Evolutionary conservation across 2,888 invertebrate species (phyloP).

Genomic region (Ganaspis brasiliensis): DNA sequence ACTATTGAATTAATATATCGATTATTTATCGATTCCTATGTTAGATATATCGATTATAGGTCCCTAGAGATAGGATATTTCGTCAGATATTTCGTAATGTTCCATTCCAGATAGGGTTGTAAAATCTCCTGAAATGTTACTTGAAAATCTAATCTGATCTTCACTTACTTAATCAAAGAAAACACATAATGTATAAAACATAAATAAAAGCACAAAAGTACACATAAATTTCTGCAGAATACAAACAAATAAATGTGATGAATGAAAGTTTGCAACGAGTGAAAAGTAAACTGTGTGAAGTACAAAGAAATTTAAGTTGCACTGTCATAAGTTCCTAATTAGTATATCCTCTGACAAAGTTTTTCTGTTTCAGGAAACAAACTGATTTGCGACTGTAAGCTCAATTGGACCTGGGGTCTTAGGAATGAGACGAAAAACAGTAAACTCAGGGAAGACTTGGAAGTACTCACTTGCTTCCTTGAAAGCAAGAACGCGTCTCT

Average conservation of each 20-base stretch:
- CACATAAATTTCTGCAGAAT: not conserved
- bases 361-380: conserved; percentile 86
- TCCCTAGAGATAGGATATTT: no score
- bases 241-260: no score
- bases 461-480: conserved; percentile 87
- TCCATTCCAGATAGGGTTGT: no score
- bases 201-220: not conserved
- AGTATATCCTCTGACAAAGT: conserved; percentile 16
- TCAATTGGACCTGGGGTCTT: conserved; percentile 90
- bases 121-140: no score
- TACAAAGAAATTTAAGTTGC: not conserved
- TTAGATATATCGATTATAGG: no score
- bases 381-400: conserved; percentile 91
- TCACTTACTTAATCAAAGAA: no score
- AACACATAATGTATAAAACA: no score
- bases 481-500: conserved; percentile 79
- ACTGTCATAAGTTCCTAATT: not conserved
- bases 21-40: no score
- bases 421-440: conserved; percentile 89
- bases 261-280: not conserved
- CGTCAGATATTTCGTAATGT: no score
- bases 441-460: conserved; percentile 86
- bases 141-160: no score
- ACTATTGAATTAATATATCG: no score
- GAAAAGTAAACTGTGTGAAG: not conserved